These are phyloP conservation scores for Zosterops hypoxanthus DNA, from an alignment of 2,113 vertebrate species.

Conservation along the genomic window DNA sequence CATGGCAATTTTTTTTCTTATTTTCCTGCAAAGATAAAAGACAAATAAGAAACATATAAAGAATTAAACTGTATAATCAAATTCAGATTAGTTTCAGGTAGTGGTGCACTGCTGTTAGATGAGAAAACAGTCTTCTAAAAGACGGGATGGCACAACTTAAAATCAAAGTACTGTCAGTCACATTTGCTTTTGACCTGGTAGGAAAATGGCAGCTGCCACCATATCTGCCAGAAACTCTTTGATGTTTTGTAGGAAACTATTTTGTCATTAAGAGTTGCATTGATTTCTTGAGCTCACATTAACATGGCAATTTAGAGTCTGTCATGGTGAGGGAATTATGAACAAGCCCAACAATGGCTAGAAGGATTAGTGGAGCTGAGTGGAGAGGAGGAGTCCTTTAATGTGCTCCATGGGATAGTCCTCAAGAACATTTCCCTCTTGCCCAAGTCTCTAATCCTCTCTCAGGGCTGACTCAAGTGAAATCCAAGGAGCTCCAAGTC, in stretches of 20 bases:
- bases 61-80: neutral
- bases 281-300: neutral
- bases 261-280: neutral
- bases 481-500: neutral
- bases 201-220: neutral
- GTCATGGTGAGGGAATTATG: neutral
- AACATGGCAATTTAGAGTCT: neutral
- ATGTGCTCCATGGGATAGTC: neutral
- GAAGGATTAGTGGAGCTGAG: conserved; percentile 12
- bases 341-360: neutral
- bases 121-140: neutral
- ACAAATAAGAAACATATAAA: neutral
- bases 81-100: neutral
- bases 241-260: neutral
- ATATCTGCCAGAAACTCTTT: neutral
- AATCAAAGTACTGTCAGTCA: neutral
- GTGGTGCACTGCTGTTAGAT: neutral
- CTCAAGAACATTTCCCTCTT: neutral
- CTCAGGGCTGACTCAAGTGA: neutral
- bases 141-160: neutral
- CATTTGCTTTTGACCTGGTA: neutral
- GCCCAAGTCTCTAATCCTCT: conserved; percentile 20
- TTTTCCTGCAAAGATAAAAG: neutral
- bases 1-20: neutral
- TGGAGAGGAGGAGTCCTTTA: neutral